Base-by-base conservation (phyloP, 2,113 vertebrate genomes). In the Antechinus flavipes region DNA sequence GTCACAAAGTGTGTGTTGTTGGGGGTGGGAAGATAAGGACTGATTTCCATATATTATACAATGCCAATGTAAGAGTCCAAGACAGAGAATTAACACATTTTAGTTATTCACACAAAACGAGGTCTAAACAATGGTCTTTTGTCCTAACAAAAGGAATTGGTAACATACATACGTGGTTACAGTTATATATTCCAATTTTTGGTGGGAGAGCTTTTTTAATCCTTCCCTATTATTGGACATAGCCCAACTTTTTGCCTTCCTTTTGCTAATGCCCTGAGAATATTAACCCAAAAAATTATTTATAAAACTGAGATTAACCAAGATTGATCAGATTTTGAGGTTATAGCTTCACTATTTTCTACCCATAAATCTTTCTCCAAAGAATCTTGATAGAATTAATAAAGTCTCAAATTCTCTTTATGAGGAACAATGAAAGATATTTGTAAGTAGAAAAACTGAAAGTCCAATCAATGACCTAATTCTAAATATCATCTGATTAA, bases 261-360 rank as follows among this genome's bases (percentile, higher is more conserved):
- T 7, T 23, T 42, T 84, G 5, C 35, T 42, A 22, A 84, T 42
- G n/a, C 19, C n/a, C 68, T 84, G 68, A 19, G 35, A 19, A 42
- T 84, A n/a, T 8, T 84, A 84, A 19, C n/a, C 68, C 6, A 42
- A 42, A 84, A 68, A 84, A 84, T 8, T 84, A 42, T 84, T n/a
- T 42, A 8, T 84, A 42, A 19, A 23, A 4, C 0, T 84, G n/a
- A 84, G n/a, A 42, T 23, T 42, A 23, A 42, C 16, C 6, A 84
- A 84, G n/a, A 91, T 95, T 92, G 56, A 25, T 89, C 91, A 76
- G 47, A 93, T 26, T 91, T 4, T 91, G 46, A 68, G 89, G 91
- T 91, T 56, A 92, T 92, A 90, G 35, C 91, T 90, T 92, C 54
- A 50, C 92, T 95, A 49, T 91, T 94, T 95, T 93, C 50, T 24